Base-by-base conservation (phyloP, 2,888 invertebrate species). In the Microplitis manilae region DNA sequence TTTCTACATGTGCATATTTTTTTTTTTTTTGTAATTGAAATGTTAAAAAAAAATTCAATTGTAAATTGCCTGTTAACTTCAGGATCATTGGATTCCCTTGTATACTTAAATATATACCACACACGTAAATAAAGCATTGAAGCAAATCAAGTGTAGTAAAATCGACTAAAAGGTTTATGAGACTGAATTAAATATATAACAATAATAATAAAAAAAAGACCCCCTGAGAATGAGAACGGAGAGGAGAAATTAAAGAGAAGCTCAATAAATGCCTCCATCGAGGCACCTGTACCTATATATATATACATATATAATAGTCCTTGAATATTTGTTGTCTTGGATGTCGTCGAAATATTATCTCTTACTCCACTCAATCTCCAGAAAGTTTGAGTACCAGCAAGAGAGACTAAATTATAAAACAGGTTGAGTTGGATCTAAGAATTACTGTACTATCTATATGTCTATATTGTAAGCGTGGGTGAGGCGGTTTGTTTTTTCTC, bases 221-320 rank as follows among this genome's bases (percentile, higher is more conserved):
- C 39, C 13, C 15, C 62, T 8, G 60, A 41, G 13, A 75, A 60
- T 9, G 39, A 30, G 30, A 30, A 30, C 30, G 2, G 38, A 67
- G 71, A 77, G 40, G 20, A 50, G 50, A 74, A 62, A 77, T 15
- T 30, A 30, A 30, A 30, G 30, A 30, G 30, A 30, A 30, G 30
- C 30, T 0, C 30, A 30, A 30, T 30, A 86, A 88, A 87, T 87
- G 86, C 87, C 87, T 87, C 84, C 84, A 83, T 30, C 83, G 84
- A 88, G 87, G 88, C 88, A 89, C 88, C 87, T 88, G 88, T 87
- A 88, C 86, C 86, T 86, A 76, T 30, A 30, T 17, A 30, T 17
- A 17, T 30, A 30, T 30, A 30, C 30, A 30, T 30, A 30, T 30
- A 30, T 30, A 30, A 30, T 30, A 30, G 30, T 30, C 30, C 30